These are phyloP conservation scores for Hymenochirus boettgeri DNA, from an alignment of 2,113 vertebrate species.

Conservation along the genomic window DNA sequence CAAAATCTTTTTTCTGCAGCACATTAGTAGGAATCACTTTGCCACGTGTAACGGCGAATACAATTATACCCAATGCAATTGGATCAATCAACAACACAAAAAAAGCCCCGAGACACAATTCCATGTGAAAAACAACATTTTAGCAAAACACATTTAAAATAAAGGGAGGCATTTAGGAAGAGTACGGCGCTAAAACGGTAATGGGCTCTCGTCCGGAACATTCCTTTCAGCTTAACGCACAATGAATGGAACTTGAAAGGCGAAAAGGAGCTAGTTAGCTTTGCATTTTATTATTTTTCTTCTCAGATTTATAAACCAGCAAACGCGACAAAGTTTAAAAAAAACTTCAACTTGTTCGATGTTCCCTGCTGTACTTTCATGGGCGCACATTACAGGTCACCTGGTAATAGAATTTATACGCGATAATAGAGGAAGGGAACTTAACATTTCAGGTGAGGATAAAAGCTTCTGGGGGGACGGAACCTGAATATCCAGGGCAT, in stretches of 20 bases:
- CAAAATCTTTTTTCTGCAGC: too few species aligned
- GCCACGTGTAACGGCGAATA: not conserved
- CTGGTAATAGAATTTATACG: too few species aligned
- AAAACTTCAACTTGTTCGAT: too few species aligned
- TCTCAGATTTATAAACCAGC: too few species aligned
- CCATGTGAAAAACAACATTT: constrained; percentile 8
- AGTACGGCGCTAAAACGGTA: constrained; percentile 18
- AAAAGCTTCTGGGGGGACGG: too few species aligned
- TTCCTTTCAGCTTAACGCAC: constrained; percentile 4
- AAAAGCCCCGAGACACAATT: constrained; percentile 9
- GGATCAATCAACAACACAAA: constrained; percentile 4
- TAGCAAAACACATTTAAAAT: constrained; percentile 12
- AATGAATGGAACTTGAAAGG: constrained; percentile 28
- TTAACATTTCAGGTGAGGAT: too few species aligned
- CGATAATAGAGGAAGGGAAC: too few species aligned
- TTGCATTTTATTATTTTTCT: not conserved
- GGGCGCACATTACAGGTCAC: too few species aligned
- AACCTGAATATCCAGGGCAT: too few species aligned
- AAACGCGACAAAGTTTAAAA: too few species aligned
- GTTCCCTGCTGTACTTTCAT: too few species aligned
- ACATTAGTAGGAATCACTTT: not conserved
- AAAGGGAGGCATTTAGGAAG: constrained; percentile 2
- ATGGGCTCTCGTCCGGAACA: constrained; percentile 20
- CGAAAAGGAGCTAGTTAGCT: not conserved
- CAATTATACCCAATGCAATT: constrained; percentile 31